Evolutionary conservation across 2,113 vertebrate species (phyloP).

Genomic region (Gnathonemus longibarbis): DNA sequence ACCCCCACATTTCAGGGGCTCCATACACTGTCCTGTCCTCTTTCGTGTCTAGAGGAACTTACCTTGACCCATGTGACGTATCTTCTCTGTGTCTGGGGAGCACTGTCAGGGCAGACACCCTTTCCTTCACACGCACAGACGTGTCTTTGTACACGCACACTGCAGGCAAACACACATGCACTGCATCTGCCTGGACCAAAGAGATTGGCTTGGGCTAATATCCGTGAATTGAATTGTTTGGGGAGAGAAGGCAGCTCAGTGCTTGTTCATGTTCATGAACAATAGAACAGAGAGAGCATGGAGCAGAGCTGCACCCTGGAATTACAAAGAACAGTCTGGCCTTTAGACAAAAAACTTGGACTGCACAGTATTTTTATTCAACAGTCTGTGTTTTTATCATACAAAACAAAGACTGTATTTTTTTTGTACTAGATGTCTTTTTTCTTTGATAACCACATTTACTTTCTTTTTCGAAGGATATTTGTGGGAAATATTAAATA

Average conservation of each 20-base stretch:
- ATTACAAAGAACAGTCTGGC: not conserved
- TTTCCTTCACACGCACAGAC: not conserved
- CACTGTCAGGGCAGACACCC: not conserved
- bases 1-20: not conserved
- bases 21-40: not conserved
- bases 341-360: not conserved
- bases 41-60: not conserved
- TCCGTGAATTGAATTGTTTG: conserved; percentile 29
- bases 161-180: conserved; percentile 31
- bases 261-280: conserved; percentile 18
- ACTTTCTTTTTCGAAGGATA: not conserved
- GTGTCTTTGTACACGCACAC: not conserved
- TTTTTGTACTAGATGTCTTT: not conserved
- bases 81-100: not conserved
- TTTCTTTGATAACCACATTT: not conserved
- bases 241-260: not conserved
- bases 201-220: conserved; percentile 24
- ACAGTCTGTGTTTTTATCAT: not conserved
- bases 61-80: not conserved
- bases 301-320: not conserved
- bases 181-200: conserved; percentile 30
- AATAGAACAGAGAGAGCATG: not conserved
- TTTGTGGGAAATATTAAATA: not conserved
- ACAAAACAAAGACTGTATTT: not conserved
- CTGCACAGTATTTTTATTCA: not conserved